phyloP scores from a whole-genome alignment of 2,113 vertebrate genomes.

The Alethe castanea region DNA sequence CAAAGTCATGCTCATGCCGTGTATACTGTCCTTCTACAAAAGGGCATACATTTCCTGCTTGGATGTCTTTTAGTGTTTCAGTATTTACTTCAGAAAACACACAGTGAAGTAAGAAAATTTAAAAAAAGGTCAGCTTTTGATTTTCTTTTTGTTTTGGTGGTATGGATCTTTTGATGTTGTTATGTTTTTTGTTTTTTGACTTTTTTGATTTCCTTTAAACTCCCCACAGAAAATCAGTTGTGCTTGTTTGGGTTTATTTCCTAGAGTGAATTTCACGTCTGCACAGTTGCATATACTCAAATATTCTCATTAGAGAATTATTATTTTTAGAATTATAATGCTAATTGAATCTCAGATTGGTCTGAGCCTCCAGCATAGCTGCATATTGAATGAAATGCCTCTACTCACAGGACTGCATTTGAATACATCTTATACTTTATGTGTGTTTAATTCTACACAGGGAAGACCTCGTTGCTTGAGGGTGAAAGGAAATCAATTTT shows the following conservation, averaged over 20 bases:
- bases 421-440: constrained; percentile 28
- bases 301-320: constrained; percentile 62
- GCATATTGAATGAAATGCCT: constrained; percentile 55
- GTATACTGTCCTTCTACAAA: background rate
- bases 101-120: background rate
- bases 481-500: constrained; percentile 58
- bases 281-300: constrained; percentile 6
- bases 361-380: constrained; percentile 59
- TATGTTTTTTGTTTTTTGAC: background rate
- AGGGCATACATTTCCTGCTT: background rate
- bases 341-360: constrained; percentile 58
- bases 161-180: background rate
- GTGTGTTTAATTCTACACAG: constrained; percentile 41
- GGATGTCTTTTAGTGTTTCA: background rate
- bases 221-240: background rate
- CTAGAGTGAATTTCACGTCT: constrained; percentile 3
- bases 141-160: background rate
- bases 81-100: background rate
- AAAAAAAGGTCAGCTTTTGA: constrained; percentile 11
- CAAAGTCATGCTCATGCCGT: background rate
- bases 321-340: constrained; percentile 64
- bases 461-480: constrained; percentile 43
- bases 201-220: background rate
- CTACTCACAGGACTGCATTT: background rate
- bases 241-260: background rate